Evolutionary conservation across 2,888 invertebrate genomes (phyloP).

Genomic region (Phaonia tiefii): DNA sequence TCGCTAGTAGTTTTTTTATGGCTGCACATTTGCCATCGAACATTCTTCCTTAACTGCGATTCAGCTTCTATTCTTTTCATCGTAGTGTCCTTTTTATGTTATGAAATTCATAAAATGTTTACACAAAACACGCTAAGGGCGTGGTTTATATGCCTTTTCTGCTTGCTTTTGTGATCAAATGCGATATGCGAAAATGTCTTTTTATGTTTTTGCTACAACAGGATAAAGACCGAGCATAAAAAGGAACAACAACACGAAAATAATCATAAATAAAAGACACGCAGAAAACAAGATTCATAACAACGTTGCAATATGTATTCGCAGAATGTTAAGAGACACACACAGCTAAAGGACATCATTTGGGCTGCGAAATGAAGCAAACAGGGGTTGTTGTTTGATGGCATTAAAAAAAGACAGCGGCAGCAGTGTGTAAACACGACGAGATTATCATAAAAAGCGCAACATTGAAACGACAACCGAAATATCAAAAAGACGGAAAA

Average conservation of each 20-base stretch:
- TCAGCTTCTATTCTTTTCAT: background rate
- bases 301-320: conserved; percentile 42
- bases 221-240: background rate
- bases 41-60: background rate
- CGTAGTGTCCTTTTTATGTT: conserved; percentile 28
- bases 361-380: background rate
- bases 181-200: conserved; percentile 60
- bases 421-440: background rate
- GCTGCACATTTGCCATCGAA: too few species aligned
- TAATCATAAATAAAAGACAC: conserved; percentile 31
- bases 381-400: background rate
- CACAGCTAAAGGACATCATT: conserved; percentile 1
- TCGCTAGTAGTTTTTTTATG: background rate
- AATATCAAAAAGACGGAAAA: too few species aligned
- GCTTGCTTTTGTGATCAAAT: conserved; percentile 59
- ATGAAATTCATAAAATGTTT: conserved; percentile 47
- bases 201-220: background rate
- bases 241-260: conserved; percentile 20
- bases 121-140: conserved; percentile 60
- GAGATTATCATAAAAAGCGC: background rate
- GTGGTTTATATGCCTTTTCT: conserved; percentile 48
- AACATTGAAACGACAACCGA: background rate
- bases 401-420: background rate
- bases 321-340: background rate
- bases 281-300: conserved; percentile 52